Percentiles rank a stretch among this genome's conserved stretches.
phyloP scores from a whole-genome alignment of 1,140 invertebrate species.

The Wasmannia auropunctata region DNA sequence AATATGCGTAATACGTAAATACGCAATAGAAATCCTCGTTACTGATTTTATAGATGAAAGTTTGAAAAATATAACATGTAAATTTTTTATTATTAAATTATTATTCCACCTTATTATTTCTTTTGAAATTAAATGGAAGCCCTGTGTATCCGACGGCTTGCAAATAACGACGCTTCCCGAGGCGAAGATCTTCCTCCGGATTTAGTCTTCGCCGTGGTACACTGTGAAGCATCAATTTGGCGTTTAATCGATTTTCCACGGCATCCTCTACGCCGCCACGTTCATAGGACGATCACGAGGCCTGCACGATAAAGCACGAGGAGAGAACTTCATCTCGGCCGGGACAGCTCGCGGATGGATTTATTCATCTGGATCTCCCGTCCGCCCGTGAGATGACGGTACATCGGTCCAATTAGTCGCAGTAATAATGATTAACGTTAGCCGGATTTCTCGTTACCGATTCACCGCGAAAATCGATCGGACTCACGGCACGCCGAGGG shows the following conservation, averaged over 20 bases:
- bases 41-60: neutral
- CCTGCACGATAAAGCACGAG: constrained; percentile 54
- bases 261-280: constrained; percentile 49
- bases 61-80: too few relatives aligned
- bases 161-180: constrained; percentile 18
- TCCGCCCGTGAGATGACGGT: constrained; percentile 43
- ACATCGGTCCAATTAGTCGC: constrained; percentile 70
- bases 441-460: constrained; percentile 59
- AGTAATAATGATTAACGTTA: constrained; percentile 59
- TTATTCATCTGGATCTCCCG: constrained; percentile 60
- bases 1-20: neutral
- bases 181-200: neutral
- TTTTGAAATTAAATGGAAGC: neutral
- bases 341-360: constrained; percentile 37
- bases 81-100: neutral
- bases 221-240: constrained; percentile 64
- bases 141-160: neutral
- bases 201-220: neutral
- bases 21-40: neutral
- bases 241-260: constrained; percentile 72
- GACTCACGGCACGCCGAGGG: neutral
- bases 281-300: constrained; percentile 61
- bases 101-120: neutral
- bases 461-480: constrained; percentile 36
- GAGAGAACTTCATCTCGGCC: constrained; percentile 23